Percentiles rank a stretch among this genome's conserved stretches.
These are phyloP conservation scores for Conchocele bisecta DNA, from an alignment of 2,888 invertebrate genomes.

Conservation along the genomic window DNA sequence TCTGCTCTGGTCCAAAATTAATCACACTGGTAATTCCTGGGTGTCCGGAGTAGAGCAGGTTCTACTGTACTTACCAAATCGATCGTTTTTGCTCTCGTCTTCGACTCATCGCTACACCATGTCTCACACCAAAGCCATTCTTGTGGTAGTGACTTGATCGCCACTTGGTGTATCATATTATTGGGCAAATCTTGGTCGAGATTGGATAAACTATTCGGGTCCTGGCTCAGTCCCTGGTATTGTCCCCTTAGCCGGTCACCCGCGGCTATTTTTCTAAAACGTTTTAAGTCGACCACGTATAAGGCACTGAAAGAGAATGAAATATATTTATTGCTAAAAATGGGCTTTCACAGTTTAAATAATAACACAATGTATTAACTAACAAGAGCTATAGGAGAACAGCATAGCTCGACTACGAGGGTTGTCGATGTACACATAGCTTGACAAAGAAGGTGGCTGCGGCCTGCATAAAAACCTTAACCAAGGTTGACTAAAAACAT, in stretches of 20 bases:
- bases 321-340: too few relatives aligned
- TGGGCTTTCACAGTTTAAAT: too few relatives aligned
- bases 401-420: too few relatives aligned
- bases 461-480: too few relatives aligned
- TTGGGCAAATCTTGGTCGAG: constrained; percentile 98
- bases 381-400: too few relatives aligned
- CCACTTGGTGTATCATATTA: constrained; percentile 99
- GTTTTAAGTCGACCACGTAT: constrained; percentile 98
- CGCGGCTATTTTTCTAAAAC: constrained; percentile 98
- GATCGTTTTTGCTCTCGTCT: constrained; percentile 96
- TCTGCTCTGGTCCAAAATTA: too few relatives aligned
- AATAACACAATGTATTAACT: too few relatives aligned
- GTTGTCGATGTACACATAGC: too few relatives aligned
- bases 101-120: constrained; percentile 96
- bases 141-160: constrained; percentile 98
- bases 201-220: constrained; percentile 99
- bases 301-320: constrained; percentile 90
- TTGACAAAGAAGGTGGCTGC: too few relatives aligned
- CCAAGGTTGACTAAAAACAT: too few relatives aligned
- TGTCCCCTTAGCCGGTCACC: constrained; percentile 98
- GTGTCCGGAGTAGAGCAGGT: not conserved
- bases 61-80: constrained; percentile 89
- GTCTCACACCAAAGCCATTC: constrained; percentile 99
- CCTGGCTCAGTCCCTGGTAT: constrained; percentile 99
- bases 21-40: not conserved